phyloP scores from a whole-genome alignment of 2,797 vertebrate species.

The Thalassophryne amazonica region DNA sequence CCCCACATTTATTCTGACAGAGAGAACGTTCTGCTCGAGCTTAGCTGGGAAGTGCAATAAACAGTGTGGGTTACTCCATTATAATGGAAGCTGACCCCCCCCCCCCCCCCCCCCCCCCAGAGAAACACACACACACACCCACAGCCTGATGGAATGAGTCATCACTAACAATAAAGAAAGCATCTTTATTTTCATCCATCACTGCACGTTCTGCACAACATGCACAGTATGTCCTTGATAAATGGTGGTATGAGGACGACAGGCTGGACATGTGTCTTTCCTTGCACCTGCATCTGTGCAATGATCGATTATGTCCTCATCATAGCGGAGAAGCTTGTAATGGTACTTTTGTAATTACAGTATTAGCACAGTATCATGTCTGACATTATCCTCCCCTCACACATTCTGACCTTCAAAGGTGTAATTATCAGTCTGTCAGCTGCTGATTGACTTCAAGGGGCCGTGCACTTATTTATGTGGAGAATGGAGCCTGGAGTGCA shows the following conservation, averaged over 20 bases:
- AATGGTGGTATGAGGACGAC: conserved; percentile 14
- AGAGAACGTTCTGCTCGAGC: neutral
- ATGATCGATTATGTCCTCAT: conserved; percentile 35
- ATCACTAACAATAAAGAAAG: conserved; percentile 22
- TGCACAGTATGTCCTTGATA: conserved; percentile 23
- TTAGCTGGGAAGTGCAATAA: conserved; percentile 1
- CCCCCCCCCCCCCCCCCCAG: no score
- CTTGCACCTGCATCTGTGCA: conserved; percentile 4
- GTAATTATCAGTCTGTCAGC: conserved; percentile 53
- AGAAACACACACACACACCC: no score
- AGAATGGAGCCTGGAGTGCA: conserved; percentile 53
- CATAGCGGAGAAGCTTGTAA: conserved; percentile 24
- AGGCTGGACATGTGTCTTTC: no score
- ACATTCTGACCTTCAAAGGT: conserved; percentile 51
- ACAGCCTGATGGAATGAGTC: conserved; percentile 21
- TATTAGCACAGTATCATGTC: conserved; percentile 35
- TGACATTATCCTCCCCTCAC: conserved; percentile 33
- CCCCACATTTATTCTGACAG: conserved; percentile 4
- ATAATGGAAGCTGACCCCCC: no score
- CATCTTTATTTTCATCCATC: neutral
- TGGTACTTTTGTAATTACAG: conserved; percentile 39
- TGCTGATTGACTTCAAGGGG: conserved; percentile 57
- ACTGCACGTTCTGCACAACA: neutral
- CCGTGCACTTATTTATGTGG: conserved; percentile 65
- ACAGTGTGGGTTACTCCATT: conserved; percentile 1